A percentile compares a stretch with the other conserved stretches of the same genome.
Evolutionary conservation across 2,113 vertebrate species (phyloP).

Genomic region (Oostethus manadensis): DNA sequence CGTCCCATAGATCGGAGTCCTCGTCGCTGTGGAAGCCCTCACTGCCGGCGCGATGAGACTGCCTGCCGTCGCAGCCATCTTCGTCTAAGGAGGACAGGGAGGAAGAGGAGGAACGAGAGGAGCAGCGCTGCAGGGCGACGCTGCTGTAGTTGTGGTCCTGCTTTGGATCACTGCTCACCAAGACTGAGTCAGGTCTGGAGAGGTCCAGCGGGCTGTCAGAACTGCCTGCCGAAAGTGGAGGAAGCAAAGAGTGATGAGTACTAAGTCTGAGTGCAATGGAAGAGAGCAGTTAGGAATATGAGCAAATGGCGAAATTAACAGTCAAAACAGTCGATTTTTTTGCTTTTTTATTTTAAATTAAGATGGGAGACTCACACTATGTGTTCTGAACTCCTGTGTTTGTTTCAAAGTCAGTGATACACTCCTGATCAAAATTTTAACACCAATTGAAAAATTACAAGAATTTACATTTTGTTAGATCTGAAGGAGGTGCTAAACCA

Average conservation of each 20-base stretch:
- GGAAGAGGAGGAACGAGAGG: slow-evolving; percentile 80
- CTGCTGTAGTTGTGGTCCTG: slow-evolving; percentile 99
- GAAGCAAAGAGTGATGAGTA: neutral
- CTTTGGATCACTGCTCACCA: slow-evolving; percentile 84
- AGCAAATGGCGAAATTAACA: neutral
- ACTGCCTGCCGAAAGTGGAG: slow-evolving; percentile 52
- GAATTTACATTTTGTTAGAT: no score
- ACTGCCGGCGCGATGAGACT: slow-evolving; percentile 79
- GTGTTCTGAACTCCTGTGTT: neutral
- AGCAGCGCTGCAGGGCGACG: slow-evolving; percentile 79
- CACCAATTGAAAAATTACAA: no score
- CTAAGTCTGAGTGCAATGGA: neutral
- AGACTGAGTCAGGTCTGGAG: slow-evolving; percentile 68
- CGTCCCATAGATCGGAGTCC: slow-evolving; percentile 85
- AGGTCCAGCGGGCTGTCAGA: slow-evolving; percentile 75
- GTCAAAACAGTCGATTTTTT: neutral
- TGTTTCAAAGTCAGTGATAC: no score
- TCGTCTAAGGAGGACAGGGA: slow-evolving; percentile 83
- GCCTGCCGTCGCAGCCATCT: slow-evolving; percentile 79
- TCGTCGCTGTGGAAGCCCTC: slow-evolving; percentile 93
- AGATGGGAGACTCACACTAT: neutral
- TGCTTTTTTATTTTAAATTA: neutral
- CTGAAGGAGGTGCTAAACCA: no score
- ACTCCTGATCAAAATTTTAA: no score
- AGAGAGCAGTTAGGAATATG: neutral